Conservation (phyloP, 2,113 vertebrate genomes). For the Petrocephalus microphthalmus region DNA sequence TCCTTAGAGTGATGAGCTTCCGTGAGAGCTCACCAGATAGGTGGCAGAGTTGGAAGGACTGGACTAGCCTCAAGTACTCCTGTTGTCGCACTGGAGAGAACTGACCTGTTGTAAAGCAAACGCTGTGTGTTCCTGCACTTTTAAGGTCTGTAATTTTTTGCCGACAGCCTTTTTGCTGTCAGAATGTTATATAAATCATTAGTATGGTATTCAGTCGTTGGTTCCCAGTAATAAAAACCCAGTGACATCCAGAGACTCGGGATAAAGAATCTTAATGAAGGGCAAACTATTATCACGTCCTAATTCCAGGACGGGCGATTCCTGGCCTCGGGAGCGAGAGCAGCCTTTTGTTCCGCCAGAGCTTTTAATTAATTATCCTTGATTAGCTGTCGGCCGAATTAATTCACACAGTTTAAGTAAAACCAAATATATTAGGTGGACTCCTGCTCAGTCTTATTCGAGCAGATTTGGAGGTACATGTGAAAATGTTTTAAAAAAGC, state of each 20-base stretch:
- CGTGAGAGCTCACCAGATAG: neutral
- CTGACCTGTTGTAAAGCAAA: neutral
- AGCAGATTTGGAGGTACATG: neutral
- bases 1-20: neutral
- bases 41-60: neutral
- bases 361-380: neutral
- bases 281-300: neutral
- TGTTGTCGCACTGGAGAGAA: neutral
- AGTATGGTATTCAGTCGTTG: neutral
- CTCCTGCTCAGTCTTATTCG: neutral
- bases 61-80: neutral
- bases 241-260: neutral
- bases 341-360: neutral
- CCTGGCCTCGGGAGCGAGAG: neutral
- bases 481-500: neutral
- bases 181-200: neutral
- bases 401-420: constrained; percentile 1
- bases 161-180: neutral
- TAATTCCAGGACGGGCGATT: neutral
- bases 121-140: neutral
- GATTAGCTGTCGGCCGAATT: neutral
- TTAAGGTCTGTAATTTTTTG: neutral
- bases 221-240: neutral
- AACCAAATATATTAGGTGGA: neutral
- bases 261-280: neutral